Conservation (phyloP, 2,113 vertebrate genomes). For the Lophotis ruficrista region DNA sequence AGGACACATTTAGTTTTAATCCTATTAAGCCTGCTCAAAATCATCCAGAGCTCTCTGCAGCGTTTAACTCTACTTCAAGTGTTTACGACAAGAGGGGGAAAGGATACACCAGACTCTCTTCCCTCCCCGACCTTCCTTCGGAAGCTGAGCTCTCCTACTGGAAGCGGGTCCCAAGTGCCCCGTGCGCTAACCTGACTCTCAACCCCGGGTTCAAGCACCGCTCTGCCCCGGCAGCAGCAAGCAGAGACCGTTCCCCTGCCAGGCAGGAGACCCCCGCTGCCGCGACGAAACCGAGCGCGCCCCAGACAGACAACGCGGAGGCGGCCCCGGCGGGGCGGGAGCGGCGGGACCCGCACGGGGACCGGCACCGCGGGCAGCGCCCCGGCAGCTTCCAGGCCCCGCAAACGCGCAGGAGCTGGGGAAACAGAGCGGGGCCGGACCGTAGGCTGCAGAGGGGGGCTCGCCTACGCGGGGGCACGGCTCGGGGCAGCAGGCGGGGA, state of each 20-base stretch:
- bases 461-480: background rate
- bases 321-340: too few relatives aligned
- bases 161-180: background rate
- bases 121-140: background rate
- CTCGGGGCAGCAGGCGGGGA: background rate
- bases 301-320: too few relatives aligned
- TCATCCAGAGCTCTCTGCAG: background rate
- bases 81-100: background rate
- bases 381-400: too few relatives aligned
- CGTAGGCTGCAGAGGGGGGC: background rate
- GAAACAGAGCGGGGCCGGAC: background rate
- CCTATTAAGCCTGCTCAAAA: slow-evolving; percentile 16
- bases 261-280: too few relatives aligned
- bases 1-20: slow-evolving; percentile 39
- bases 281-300: accelerated
- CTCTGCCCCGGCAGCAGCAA: background rate
- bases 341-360: background rate
- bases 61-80: background rate
- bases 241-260: background rate
- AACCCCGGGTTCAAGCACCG: background rate
- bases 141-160: accelerated
- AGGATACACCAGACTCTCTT: background rate
- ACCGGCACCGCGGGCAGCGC: background rate
- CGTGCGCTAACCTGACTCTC: background rate
- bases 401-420: background rate